Percentiles rank a stretch among this genome's conserved stretches.
These are phyloP conservation scores for Megaceryle torquata DNA, from an alignment of 2,113 vertebrate species.

Conservation along the genomic window DNA sequence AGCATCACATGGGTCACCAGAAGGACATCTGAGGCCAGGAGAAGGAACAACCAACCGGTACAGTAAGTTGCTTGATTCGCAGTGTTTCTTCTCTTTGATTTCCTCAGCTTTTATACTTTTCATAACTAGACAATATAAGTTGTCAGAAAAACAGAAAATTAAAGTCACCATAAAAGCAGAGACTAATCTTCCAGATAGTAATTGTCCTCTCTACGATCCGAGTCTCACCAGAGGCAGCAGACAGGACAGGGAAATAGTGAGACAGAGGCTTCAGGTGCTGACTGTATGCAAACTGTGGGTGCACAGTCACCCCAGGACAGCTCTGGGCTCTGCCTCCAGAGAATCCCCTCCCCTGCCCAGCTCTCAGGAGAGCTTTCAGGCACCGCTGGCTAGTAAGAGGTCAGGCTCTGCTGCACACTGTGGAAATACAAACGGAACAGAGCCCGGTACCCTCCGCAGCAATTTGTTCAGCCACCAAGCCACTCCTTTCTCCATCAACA, in stretches of 20 bases:
- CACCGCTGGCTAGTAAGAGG: not conserved
- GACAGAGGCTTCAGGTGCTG: not conserved
- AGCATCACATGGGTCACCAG: not conserved
- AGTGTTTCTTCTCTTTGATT: not conserved
- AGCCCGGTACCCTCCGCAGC: rapidly evolving
- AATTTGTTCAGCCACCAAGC: rapidly evolving
- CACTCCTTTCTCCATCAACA: rapidly evolving
- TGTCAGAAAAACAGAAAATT: not conserved
- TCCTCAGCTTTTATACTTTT: not conserved
- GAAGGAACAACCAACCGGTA: not conserved
- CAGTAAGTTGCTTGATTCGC: not conserved
- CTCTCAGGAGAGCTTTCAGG: not conserved
- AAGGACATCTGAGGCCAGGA: not conserved
- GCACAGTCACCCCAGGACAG: not conserved
- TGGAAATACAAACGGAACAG: not conserved
- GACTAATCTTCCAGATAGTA: not conserved
- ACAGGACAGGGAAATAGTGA: not conserved
- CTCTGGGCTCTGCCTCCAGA: not conserved
- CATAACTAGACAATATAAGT: not conserved
- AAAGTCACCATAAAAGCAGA: not conserved
- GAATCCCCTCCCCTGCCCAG: rapidly evolving
- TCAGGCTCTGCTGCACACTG: not conserved
- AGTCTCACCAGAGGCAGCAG: not conserved
- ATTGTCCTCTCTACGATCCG: not conserved
- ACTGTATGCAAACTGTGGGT: not conserved